Percentiles rank a stretch among this genome's conserved stretches.
These are phyloP conservation scores for Homalodisca vitripennis DNA, from an alignment of 1,140 invertebrate species.

Conservation along the genomic window DNA sequence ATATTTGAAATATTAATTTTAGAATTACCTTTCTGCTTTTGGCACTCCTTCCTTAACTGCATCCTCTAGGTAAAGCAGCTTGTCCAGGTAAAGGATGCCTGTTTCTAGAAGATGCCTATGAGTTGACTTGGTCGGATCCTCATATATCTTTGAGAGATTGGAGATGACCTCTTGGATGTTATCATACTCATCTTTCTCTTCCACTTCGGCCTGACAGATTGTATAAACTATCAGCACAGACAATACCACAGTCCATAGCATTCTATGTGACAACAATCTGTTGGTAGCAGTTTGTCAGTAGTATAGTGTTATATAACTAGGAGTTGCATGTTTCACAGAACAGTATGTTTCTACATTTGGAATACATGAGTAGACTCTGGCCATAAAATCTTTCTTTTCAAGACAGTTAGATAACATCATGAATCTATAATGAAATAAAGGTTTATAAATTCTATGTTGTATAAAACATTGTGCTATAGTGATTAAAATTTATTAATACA, in stretches of 20 bases:
- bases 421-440: too few species aligned
- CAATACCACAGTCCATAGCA: background rate
- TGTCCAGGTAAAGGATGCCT: background rate
- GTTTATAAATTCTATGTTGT: too few species aligned
- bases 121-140: background rate
- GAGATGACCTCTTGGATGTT: background rate
- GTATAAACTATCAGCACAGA: background rate
- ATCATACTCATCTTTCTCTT: background rate
- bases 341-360: too few species aligned
- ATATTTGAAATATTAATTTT: too few species aligned
- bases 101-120: slow-evolving; percentile 2
- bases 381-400: too few species aligned
- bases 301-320: background rate
- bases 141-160: background rate
- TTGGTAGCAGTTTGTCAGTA: too few species aligned
- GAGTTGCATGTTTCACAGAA: too few species aligned
- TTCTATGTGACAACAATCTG: background rate
- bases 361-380: too few species aligned
- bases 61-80: background rate
- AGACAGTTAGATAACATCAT: too few species aligned
- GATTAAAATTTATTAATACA: too few species aligned
- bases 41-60: background rate
- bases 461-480: too few species aligned
- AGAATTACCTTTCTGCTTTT: slow-evolving; percentile 5
- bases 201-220: background rate